Evolutionary conservation across 2,113 vertebrate genomes (phyloP).

Genomic region (Phycodurus eques): DNA sequence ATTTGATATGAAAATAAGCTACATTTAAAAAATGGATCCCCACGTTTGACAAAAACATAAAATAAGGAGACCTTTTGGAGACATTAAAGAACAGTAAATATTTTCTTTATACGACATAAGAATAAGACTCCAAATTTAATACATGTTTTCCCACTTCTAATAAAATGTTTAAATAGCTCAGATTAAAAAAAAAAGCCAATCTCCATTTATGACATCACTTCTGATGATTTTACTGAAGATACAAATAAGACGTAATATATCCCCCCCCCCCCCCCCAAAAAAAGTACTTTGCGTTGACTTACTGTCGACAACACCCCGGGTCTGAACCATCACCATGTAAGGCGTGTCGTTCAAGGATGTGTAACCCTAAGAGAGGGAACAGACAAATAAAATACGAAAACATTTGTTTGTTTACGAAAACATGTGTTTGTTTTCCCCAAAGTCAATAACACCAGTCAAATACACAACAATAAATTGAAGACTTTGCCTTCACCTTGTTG

Average conservation of each 20-base stretch:
- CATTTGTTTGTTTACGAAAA: no score
- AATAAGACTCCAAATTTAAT: no score
- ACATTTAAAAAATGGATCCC: no score
- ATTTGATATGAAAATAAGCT: no score
- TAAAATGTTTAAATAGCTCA: no score
- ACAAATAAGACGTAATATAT: neutral
- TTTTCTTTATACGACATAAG: no score
- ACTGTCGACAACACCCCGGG: conserved; percentile 78
- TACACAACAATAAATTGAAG: neutral
- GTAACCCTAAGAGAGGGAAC: conserved; percentile 75
- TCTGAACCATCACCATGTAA: conserved; percentile 80
- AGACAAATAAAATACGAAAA: neutral
- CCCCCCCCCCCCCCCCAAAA: neutral
- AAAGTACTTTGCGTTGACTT: conserved; percentile 28
- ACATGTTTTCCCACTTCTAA: no score
- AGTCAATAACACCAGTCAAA: neutral
- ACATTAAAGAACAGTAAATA: no score
- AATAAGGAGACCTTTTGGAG: no score
- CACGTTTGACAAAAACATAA: no score
- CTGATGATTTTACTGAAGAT: neutral
- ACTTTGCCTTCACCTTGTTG: conserved; percentile 73
- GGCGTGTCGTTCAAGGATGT: conserved; percentile 84
- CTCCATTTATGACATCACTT: no score
- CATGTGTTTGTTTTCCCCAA: neutral
- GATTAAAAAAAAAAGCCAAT: no score